Evolutionary conservation across 2,797 vertebrate genomes (phyloP), one percentile per base, ranked within the genome.

Genomic region (Brachymystax lenok): DNA sequence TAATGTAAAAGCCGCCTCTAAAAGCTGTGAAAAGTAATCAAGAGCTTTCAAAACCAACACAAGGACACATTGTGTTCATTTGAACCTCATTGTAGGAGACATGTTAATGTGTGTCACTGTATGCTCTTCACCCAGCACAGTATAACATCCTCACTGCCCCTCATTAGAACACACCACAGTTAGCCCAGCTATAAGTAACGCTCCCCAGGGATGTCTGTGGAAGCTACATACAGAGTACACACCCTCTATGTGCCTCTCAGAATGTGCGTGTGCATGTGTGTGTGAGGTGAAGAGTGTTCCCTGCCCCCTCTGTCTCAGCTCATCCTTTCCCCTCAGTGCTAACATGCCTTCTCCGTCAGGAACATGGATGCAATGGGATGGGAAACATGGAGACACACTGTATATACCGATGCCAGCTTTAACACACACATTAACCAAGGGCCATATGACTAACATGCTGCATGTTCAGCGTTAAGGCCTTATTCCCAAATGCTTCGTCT

Each of bases 271-370:
- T 72, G 51, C 27, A 46, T 50, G 35, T 59, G 24, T 19, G 71
- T 19, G 71, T 56, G 75, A 77, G 78, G 80, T 74, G 71, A 80
- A 81, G 79, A 79, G 80, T 78, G 40, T 28, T 78, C 75, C 19
- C 69, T 77, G 77, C 80, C 81, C 80, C 75, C 76, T 82, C 82
- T 77, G 83, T 86, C 84, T 83, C 79, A 71, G 73, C 74, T 73
- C 74, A 79, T 81, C 75, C 78, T 78, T 74, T 79, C 72, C 69
- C 66, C 50, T 82, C 81, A 83, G 79, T 83, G 85, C 84, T 79
- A 79, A 69, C 61, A 56, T 24, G 77, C 68, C 83, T 80, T 83
- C 76, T 68, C 56, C 61, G 2, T 13, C 10, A 19, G 61, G 59
- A 61, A 68, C 61, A 14, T 8, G 40, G 40, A 46, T 46, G 10